Conservation (phyloP, 2,888 invertebrate species). For the Podabrus alpinus region DNA sequence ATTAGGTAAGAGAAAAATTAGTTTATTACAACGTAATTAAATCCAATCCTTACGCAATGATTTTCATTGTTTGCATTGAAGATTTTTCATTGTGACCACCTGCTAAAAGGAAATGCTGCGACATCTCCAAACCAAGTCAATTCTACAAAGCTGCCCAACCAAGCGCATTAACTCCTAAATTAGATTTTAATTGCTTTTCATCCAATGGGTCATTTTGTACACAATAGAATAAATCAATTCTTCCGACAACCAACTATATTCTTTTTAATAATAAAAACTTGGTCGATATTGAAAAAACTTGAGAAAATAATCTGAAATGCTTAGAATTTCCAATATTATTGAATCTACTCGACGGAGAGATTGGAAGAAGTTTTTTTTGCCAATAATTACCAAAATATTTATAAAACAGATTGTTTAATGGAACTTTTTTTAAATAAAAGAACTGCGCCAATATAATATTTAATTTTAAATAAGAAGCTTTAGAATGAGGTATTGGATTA, state of each 20-base stretch:
- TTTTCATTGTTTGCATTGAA: neutral
- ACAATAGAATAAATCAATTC: slow-evolving; percentile 30
- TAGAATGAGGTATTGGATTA: neutral
- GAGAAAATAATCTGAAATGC: neutral
- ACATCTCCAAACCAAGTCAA: slow-evolving; percentile 28
- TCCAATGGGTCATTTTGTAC: slow-evolving; percentile 32
- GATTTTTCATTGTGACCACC: slow-evolving; percentile 25
- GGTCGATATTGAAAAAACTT: neutral
- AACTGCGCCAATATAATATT: too few species aligned
- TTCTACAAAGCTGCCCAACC: slow-evolving; percentile 32
- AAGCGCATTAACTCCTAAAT: slow-evolving; percentile 35
- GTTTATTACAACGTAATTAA: neutral
- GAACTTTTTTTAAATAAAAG: neutral
- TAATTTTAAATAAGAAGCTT: too few species aligned
- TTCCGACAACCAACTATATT: slow-evolving; percentile 14
- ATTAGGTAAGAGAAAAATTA: neutral
- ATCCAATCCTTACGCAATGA: neutral
- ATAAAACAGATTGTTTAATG: too few species aligned
- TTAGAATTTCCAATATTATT: neutral
- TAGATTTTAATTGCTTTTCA: slow-evolving; percentile 39
- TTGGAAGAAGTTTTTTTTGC: neutral
- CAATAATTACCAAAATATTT: too few species aligned
- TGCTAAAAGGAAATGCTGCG: slow-evolving; percentile 28
- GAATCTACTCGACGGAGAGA: neutral
- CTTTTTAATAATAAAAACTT: neutral